A percentile compares a stretch with the other conserved stretches of the same genome.
phyloP scores from a whole-genome alignment of 2,113 vertebrate genomes.

The Glaucidium brasilianum region DNA sequence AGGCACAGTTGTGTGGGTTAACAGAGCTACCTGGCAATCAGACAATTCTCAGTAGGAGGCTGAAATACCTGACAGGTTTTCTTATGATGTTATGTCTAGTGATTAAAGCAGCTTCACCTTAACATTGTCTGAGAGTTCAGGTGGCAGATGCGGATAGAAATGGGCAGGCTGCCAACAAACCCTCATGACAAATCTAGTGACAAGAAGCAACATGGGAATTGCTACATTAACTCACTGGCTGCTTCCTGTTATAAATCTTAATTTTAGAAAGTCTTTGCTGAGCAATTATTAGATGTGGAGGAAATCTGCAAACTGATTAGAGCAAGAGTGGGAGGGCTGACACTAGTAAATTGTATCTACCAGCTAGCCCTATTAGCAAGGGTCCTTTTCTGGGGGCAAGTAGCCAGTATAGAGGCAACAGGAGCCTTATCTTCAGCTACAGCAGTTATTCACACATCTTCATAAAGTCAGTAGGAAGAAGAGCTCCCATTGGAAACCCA shows the following conservation, averaged over 20 bases:
- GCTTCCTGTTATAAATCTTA: constrained; percentile 8
- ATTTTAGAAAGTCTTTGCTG: neutral
- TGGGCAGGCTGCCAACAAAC: neutral
- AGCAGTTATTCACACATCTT: neutral
- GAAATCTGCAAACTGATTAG: neutral
- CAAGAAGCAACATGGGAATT: neutral
- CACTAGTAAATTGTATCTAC: neutral
- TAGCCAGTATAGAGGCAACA: neutral
- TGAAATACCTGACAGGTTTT: neutral
- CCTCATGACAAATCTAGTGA: neutral
- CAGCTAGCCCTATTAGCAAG: neutral
- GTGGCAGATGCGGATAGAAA: neutral
- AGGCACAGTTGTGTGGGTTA: neutral
- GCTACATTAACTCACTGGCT: neutral
- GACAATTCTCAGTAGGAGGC: neutral
- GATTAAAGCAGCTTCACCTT: neutral
- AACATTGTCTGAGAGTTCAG: neutral
- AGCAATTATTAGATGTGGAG: neutral
- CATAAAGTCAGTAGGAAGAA: neutral
- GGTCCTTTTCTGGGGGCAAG: neutral
- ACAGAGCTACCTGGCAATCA: neutral
- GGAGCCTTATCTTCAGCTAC: neutral
- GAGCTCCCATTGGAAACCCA: neutral
- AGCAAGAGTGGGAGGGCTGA: neutral
- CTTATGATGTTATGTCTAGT: neutral